These are phyloP conservation scores for Regulus satrapa DNA, from an alignment of 2,113 vertebrate genomes.

Conservation along the genomic window DNA sequence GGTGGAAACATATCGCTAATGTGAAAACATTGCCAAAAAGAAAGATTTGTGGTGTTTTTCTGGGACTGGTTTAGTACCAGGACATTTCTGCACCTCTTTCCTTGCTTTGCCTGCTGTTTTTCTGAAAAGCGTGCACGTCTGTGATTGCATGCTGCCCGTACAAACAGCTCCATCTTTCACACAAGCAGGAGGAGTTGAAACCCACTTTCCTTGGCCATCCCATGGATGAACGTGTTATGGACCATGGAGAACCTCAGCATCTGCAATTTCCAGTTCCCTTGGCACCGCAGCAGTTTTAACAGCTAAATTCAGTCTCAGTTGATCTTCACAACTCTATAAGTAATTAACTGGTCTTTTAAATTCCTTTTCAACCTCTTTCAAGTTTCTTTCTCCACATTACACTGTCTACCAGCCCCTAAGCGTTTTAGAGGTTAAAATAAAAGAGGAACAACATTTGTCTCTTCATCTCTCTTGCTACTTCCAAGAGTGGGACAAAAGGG, in stretches of 20 bases:
- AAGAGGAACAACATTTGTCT: not conserved
- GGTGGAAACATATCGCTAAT: accelerated
- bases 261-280: not conserved
- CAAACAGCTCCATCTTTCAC: not conserved
- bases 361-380: not conserved
- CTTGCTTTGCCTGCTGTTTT: not conserved
- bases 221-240: not conserved
- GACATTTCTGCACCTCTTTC: not conserved
- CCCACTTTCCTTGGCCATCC: not conserved
- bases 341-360: not conserved
- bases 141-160: accelerated
- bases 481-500: not conserved
- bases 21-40: not conserved
- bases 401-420: not conserved
- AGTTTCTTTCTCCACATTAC: not conserved
- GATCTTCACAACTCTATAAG: not conserved
- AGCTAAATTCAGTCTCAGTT: not conserved
- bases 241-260: not conserved
- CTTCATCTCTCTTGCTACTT: not conserved
- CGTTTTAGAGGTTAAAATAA: not conserved
- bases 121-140: not conserved
- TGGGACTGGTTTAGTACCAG: not conserved
- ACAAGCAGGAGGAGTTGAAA: not conserved
- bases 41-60: not conserved
- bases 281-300: not conserved